Evolutionary conservation across 2,113 vertebrate genomes (phyloP).

Genomic region (Neolamprologus brichardi): DNA sequence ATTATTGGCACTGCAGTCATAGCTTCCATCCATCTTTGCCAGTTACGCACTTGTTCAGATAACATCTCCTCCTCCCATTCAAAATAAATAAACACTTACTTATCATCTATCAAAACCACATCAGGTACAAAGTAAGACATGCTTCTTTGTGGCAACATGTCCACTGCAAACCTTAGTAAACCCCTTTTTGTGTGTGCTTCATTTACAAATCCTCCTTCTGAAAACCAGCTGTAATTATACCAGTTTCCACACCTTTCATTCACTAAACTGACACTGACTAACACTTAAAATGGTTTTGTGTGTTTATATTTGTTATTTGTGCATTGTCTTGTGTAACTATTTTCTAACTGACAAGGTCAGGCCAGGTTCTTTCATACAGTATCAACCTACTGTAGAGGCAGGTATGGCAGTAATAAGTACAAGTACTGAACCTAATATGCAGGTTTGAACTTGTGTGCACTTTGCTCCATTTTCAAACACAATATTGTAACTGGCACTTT

Average conservation of each 20-base stretch:
- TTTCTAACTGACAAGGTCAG: not conserved
- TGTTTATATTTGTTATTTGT: not conserved
- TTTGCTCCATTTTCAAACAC: not conserved
- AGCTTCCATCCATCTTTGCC: not conserved
- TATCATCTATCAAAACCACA: not conserved
- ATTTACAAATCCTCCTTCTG: not conserved
- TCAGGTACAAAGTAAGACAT: not conserved
- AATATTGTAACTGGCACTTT: not conserved
- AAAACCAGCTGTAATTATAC: not conserved
- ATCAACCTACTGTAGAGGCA: not conserved
- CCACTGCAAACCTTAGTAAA: not conserved
- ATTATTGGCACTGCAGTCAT: not conserved
- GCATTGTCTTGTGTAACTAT: not conserved
- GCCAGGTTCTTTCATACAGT: not conserved
- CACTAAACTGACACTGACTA: not conserved
- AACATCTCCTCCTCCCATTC: not conserved
- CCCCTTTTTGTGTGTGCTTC: not conserved
- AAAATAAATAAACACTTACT: not conserved
- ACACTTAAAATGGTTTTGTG: not conserved
- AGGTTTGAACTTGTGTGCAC: not conserved
- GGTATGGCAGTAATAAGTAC: not conserved
- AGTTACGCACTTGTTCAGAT: not conserved
- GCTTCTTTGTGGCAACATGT: not conserved
- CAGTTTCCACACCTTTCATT: not conserved
- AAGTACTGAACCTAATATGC: not conserved